These are phyloP conservation scores for Periphyllus acericola DNA, from an alignment of 2,888 invertebrate genomes.

Conservation along the genomic window DNA sequence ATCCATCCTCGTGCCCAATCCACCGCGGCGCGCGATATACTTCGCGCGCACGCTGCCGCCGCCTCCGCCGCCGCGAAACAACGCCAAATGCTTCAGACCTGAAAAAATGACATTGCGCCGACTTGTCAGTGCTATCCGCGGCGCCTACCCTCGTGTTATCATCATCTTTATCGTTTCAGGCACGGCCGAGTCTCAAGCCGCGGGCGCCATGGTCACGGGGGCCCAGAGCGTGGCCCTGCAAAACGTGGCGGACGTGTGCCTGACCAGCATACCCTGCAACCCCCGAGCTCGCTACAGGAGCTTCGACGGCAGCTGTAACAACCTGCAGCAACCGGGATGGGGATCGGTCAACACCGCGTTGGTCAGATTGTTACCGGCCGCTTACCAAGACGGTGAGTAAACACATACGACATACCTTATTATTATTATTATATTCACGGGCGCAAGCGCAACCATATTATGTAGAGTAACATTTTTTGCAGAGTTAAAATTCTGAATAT, in stretches of 20 bases:
- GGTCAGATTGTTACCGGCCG: slow-evolving; percentile 64
- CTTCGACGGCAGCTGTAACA: slow-evolving; percentile 95
- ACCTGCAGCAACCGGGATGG: slow-evolving; percentile 82
- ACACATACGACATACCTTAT: background rate
- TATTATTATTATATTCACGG: no score
- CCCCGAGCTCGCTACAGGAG: slow-evolving; percentile 72
- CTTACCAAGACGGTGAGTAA: slow-evolving; percentile 64
- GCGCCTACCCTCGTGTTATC: no score
- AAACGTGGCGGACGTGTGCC: slow-evolving; percentile 64
- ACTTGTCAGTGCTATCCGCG: background rate
- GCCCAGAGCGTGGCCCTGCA: slow-evolving; percentile 66
- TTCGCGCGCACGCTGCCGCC: background rate
- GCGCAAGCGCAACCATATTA: no score
- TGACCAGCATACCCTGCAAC: slow-evolving; percentile 72
- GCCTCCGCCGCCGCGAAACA: background rate
- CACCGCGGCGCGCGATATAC: background rate
- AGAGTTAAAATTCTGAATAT: no score
- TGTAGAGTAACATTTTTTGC: no score
- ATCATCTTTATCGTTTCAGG: slow-evolving; percentile 23
- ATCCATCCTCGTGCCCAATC: slow-evolving; percentile 37
- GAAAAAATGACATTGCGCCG: no score
- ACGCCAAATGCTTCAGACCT: no score
- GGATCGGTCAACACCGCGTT: slow-evolving; percentile 79
- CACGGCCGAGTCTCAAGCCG: background rate
- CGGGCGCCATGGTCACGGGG: slow-evolving; percentile 49